A percentile compares a stretch with the other conserved stretches of the same genome.
Evolutionary conservation across 35 echinoderm and acorn worm genomes (phyloP).

Genomic region (Ophioderma brevispina): DNA sequence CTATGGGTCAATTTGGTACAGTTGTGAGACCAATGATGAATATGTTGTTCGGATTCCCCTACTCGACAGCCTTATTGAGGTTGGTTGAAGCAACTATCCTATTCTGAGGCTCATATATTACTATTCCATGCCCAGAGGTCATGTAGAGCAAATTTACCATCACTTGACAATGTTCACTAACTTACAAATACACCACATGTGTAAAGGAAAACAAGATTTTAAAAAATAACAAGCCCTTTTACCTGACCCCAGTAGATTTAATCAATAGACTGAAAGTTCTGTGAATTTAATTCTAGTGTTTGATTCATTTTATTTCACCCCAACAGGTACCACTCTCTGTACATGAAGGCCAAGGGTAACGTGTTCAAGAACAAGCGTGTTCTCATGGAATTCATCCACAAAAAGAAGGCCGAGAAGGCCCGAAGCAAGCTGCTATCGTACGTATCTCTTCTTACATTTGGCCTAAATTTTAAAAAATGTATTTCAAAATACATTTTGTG

Average conservation of each 20-base stretch:
- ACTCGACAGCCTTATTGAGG: neutral
- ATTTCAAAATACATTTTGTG: too few relatives aligned
- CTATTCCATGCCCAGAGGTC: too few relatives aligned
- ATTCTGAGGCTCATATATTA: neutral
- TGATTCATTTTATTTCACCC: neutral
- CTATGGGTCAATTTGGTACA: too few relatives aligned
- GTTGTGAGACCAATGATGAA: neutral
- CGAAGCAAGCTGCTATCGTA: slow-evolving; percentile 96
- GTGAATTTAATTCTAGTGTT: too few relatives aligned
- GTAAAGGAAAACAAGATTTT: too few relatives aligned
- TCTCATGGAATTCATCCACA: slow-evolving; percentile 99
- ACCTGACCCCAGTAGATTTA: too few relatives aligned
- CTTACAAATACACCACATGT: too few relatives aligned
- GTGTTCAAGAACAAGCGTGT: slow-evolving; percentile 99
- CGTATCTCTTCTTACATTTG: slow-evolving; percentile 38
- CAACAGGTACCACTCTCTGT: slow-evolving; percentile 86
- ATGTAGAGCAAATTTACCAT: too few relatives aligned
- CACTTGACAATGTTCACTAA: too few relatives aligned
- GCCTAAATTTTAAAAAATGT: too few relatives aligned
- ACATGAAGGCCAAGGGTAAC: slow-evolving; percentile 98
- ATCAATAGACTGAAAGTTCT: too few relatives aligned
- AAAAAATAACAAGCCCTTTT: neutral
- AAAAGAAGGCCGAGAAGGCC: slow-evolving; percentile 98
- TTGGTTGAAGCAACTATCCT: neutral
- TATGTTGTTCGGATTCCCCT: neutral